Evolutionary conservation across 1,140 invertebrate species (phyloP).

Genomic region (Musca vetustissima): DNA sequence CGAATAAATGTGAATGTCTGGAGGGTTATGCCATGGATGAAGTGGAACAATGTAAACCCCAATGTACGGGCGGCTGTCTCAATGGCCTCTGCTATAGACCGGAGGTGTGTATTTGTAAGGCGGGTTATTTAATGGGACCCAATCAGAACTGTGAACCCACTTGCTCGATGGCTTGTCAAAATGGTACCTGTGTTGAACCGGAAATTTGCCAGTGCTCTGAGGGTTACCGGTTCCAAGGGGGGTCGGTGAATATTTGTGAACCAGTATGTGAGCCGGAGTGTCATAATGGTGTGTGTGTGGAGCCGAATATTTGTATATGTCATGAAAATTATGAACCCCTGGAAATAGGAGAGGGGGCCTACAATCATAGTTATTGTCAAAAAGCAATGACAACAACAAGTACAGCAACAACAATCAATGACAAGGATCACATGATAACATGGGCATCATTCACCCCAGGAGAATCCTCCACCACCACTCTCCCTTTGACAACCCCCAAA

Average conservation of each 20-base stretch:
- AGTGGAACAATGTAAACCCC: conserved; percentile 31
- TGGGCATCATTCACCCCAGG: not conserved
- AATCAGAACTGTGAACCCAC: conserved; percentile 58
- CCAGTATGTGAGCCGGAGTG: conserved; percentile 60
- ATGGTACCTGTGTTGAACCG: conserved; percentile 60
- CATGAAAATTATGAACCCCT: conserved; percentile 37
- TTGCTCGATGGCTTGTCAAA: conserved; percentile 54
- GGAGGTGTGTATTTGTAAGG: conserved; percentile 58
- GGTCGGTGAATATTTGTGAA: conserved; percentile 56
- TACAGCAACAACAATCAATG: not conserved
- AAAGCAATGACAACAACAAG: not conserved
- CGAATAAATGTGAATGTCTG: conserved; percentile 56
- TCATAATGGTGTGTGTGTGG: conserved; percentile 59
- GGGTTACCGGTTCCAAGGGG: conserved; percentile 56
- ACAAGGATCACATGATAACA: not conserved
- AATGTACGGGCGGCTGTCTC: conserved; percentile 59
- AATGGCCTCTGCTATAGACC: conserved; percentile 60
- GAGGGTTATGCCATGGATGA: conserved; percentile 41
- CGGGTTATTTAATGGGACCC: conserved; percentile 55
- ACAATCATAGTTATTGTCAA: not conserved
- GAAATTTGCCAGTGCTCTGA: conserved; percentile 59
- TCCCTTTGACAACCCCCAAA: not conserved
- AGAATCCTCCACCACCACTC: not conserved
- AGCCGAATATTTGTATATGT: conserved; percentile 58
- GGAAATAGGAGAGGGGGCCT: conserved; percentile 44